Percentiles rank a stretch among this genome's conserved stretches.
Evolutionary conservation across 1,140 invertebrate genomes (phyloP).

Genomic region (Dryas iulia): DNA sequence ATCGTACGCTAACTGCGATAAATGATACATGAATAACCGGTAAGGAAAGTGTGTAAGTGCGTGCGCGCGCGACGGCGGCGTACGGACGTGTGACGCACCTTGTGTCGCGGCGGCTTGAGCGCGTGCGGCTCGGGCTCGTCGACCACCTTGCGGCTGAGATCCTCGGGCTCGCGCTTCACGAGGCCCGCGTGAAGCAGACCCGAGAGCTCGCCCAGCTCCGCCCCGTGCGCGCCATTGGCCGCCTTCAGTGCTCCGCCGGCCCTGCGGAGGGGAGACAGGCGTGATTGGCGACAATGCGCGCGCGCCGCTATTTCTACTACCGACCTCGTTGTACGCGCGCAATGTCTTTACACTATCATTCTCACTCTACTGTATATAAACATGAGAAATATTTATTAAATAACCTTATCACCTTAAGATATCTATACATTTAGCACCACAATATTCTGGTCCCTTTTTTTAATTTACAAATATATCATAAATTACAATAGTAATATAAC

Average conservation of each 20-base stretch:
- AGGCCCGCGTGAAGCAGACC: slow-evolving; percentile 78
- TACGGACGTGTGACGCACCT: slow-evolving; percentile 78
- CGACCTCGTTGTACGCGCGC: slow-evolving; percentile 57
- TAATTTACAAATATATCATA: neutral
- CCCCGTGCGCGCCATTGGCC: slow-evolving; percentile 79
- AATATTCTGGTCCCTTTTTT: neutral
- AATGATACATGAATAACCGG: slow-evolving; percentile 74
- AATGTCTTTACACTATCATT: slow-evolving; percentile 52
- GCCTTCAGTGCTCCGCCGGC: slow-evolving; percentile 70
- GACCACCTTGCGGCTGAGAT: slow-evolving; percentile 80
- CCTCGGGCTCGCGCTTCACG: slow-evolving; percentile 80
- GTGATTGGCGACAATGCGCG: slow-evolving; percentile 72
- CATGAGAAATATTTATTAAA: slow-evolving; percentile 1
- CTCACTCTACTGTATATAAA: slow-evolving; percentile 36
- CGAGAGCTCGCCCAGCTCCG: slow-evolving; percentile 80
- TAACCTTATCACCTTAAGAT: neutral
- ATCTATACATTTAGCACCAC: neutral
- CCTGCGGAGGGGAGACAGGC: slow-evolving; percentile 74
- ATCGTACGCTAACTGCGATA: slow-evolving; percentile 68
- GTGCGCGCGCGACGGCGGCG: slow-evolving; percentile 78
- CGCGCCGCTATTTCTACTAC: slow-evolving; percentile 60
- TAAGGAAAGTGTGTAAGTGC: slow-evolving; percentile 72
- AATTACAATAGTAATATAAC: neutral
- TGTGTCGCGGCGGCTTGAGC: slow-evolving; percentile 76
- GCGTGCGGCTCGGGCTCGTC: slow-evolving; percentile 75